Conservation (phyloP, 1,140 invertebrate species). For the Solenopsis invicta region DNA sequence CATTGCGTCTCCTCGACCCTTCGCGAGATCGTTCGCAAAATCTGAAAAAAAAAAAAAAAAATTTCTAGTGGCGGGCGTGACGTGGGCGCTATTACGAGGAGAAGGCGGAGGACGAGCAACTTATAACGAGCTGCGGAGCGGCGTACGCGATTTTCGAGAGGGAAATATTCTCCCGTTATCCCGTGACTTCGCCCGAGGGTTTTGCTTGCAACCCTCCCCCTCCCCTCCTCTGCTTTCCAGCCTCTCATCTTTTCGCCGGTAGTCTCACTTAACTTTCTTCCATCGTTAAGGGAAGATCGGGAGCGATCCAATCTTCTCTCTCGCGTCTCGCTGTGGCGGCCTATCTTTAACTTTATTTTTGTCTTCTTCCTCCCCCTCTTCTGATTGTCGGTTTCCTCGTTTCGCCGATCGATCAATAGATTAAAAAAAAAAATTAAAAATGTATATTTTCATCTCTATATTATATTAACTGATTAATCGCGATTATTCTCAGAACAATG, state of each 20-base stretch:
- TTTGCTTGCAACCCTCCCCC: background rate
- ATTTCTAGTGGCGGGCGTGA: background rate
- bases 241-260: background rate
- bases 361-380: background rate
- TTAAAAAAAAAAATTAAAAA: background rate
- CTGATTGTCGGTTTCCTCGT: slow-evolving; percentile 38
- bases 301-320: slow-evolving; percentile 67
- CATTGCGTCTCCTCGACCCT: slow-evolving; percentile 7
- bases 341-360: slow-evolving; percentile 49
- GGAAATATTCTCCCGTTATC: slow-evolving; percentile 55
- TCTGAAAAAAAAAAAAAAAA: background rate
- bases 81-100: background rate
- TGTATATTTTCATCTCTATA: too few relatives aligned
- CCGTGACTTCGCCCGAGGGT: slow-evolving; percentile 18
- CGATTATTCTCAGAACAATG: background rate
- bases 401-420: slow-evolving; percentile 5
- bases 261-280: slow-evolving; percentile 43
- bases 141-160: slow-evolving; percentile 49
- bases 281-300: slow-evolving; percentile 36
- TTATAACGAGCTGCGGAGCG: slow-evolving; percentile 50
- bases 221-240: background rate
- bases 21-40: slow-evolving; percentile 21
- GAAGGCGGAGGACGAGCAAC: slow-evolving; percentile 14
- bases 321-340: background rate
- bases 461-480: background rate